Evolutionary conservation across 2,888 invertebrate species (phyloP), one percentile per base, ranked within the genome.

Genomic region (Pyrgus malvae): DNA sequence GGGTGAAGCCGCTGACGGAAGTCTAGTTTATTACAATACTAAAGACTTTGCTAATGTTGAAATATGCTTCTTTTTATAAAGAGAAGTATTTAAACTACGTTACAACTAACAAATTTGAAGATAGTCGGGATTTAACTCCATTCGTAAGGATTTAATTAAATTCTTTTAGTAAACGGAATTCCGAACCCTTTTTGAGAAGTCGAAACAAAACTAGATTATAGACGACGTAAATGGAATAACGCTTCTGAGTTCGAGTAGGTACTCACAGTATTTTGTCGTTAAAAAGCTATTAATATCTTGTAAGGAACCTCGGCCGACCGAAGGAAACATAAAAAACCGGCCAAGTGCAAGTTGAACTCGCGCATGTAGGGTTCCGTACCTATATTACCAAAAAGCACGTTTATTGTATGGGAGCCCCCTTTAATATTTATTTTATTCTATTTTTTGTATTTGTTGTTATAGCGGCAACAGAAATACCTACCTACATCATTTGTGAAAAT

Each of bases 301-400:
- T 50, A 27, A 35, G 33, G 48, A 45, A 29, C 31, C 41, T 6
- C 16, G 17, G 19, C 17, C 17, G 19, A 21, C 35, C 25, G 33
- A 21, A 23, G 23, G 46, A 35, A 31, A 35, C 23, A 45, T 45
- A 1, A 33, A 40, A 40, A 11, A 23, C 42, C 35, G 17, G 21
- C 41, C 9, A 41, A 35, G 25, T 19, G 61, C 60, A 56, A 62
- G 64, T 62, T 67, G 67, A 72, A n/a, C n/a, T n/a, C n/a, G n/a
- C n/a, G n/a, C n/a, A n/a, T n/a, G n/a, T n/a, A n/a, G n/a, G n/a
- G n/a, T n/a, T n/a, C n/a, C n/a, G n/a, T n/a, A n/a, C n/a, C n/a
- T n/a, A n/a, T n/a, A n/a, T n/a, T n/a, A n/a, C n/a, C n/a, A n/a
- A n/a, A n/a, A n/a, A n/a, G n/a, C n/a, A n/a, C n/a, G n/a, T n/a